These are phyloP conservation scores for Formicarius rufipectus DNA, from an alignment of 2,113 vertebrate genomes.

Conservation along the genomic window DNA sequence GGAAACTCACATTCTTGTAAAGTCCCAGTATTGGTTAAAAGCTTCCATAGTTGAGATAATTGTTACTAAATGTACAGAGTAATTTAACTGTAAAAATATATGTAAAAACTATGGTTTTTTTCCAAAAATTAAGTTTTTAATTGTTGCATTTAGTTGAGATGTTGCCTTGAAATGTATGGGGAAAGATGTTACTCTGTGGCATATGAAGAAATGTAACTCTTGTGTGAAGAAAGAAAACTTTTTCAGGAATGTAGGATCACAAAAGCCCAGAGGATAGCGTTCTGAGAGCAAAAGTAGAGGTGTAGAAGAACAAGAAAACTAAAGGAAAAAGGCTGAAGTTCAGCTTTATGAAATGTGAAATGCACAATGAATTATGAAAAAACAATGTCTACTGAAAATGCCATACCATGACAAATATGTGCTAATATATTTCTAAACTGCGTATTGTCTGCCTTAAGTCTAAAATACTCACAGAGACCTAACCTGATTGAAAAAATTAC, in stretches of 20 bases:
- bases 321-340: not conserved
- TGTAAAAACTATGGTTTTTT: not conserved
- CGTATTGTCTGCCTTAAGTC: constrained; percentile 11
- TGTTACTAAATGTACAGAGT: not conserved
- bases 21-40: not conserved
- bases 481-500: not conserved
- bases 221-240: not conserved
- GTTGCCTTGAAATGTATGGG: not conserved
- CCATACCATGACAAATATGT: not conserved
- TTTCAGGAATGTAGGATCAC: not conserved
- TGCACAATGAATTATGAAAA: not conserved
- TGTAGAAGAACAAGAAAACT: not conserved
- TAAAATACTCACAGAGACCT: not conserved
- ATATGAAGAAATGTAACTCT: not conserved
- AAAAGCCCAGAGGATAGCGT: not conserved
- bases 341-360: not conserved
- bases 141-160: not conserved
- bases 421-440: not conserved
- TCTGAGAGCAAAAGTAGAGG: not conserved
- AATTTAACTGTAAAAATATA: not conserved
- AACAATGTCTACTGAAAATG: not conserved
- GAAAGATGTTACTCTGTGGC: not conserved
- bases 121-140: not conserved
- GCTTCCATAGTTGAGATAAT: not conserved
- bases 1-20: not conserved